Conservation (phyloP, 2,113 vertebrate species). For the Peromyscus maniculatus region DNA sequence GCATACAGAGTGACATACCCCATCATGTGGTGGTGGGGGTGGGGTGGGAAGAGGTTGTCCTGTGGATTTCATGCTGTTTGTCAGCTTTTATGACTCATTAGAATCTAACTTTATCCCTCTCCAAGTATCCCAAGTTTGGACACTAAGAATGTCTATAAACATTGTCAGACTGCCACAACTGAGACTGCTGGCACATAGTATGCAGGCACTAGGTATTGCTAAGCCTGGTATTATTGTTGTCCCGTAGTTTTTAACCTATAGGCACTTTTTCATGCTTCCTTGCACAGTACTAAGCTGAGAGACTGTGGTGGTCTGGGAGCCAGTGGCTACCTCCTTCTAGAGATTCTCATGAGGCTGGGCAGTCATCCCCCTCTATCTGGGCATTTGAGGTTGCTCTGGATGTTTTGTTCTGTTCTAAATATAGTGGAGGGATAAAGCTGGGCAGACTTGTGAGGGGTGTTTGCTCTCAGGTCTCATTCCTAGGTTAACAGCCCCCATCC, state of each 20-base stretch:
- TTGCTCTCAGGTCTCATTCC: background rate
- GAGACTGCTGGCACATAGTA: background rate
- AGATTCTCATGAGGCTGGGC: background rate
- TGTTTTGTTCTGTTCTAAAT: background rate
- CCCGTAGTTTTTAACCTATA: background rate
- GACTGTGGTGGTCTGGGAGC: background rate
- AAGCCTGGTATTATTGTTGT: background rate
- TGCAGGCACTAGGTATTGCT: background rate
- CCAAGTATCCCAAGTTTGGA: background rate
- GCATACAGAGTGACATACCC: too few species aligned
- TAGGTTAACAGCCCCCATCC: too few species aligned
- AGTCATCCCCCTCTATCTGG: background rate
- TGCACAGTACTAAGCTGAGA: background rate
- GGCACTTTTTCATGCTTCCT: background rate
- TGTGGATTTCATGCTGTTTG: fast-evolving
- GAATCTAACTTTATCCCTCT: too few species aligned
- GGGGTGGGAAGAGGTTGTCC: too few species aligned
- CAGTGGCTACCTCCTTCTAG: background rate
- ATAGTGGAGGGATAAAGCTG: background rate
- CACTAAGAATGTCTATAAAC: background rate
- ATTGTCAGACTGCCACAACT: background rate
- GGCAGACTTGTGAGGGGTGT: background rate
- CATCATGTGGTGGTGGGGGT: too few species aligned
- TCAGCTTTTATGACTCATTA: background rate
- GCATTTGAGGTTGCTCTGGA: background rate